These are phyloP conservation scores for Drosophila pegasa DNA, from an alignment of 2,888 invertebrate species.

Conservation along the genomic window DNA sequence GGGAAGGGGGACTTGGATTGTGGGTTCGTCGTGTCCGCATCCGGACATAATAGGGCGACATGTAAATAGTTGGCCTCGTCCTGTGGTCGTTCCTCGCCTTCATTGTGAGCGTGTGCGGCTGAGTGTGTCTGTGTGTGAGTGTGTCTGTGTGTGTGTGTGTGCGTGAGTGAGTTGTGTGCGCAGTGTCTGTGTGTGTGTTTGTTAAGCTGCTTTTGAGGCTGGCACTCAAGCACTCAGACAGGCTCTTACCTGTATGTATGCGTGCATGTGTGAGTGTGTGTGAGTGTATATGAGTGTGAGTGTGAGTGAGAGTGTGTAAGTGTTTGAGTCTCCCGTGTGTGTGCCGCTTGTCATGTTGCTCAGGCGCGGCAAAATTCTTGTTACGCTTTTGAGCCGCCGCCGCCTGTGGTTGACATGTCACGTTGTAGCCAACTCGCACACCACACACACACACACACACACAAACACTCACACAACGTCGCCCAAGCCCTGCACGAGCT, in stretches of 20 bases:
- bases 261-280: constrained; percentile 18
- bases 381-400: constrained; percentile 70
- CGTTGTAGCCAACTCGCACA: constrained; percentile 42
- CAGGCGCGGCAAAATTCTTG: constrained; percentile 66
- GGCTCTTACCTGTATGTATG: constrained; percentile 30
- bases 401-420: constrained; percentile 75
- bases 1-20: background rate
- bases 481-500: background rate
- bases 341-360: constrained; percentile 49
- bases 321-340: constrained; percentile 22
- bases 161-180: too few relatives aligned
- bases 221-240: constrained; percentile 61
- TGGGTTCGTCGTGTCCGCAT: constrained; percentile 19
- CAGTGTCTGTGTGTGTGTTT: constrained; percentile 31
- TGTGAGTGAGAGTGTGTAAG: constrained; percentile 16
- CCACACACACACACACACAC: background rate
- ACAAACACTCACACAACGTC: background rate
- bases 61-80: constrained; percentile 64
- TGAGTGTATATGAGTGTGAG: constrained; percentile 21
- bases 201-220: constrained; percentile 71
- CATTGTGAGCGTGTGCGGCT: background rate
- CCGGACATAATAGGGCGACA: constrained; percentile 61
- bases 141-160: background rate
- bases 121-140: constrained; percentile 2
- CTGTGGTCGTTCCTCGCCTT: constrained; percentile 16